Conservation (phyloP, 1,140 invertebrate species). For the Ceratina calcarata region DNA sequence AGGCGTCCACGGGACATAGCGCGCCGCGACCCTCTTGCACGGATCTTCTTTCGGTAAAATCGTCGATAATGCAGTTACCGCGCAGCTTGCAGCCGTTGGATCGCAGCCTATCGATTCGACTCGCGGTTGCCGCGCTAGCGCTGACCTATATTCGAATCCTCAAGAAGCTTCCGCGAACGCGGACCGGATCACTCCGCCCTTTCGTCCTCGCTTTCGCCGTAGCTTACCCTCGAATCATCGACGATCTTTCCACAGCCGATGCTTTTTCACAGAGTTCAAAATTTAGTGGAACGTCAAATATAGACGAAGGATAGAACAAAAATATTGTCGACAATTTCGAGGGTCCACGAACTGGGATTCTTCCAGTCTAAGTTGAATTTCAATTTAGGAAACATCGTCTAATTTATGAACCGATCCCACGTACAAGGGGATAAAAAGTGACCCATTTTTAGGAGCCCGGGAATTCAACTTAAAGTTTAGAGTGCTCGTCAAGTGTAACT, state of each 20-base stretch:
- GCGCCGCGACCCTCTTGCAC: slow-evolving; percentile 3
- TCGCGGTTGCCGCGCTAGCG: not conserved
- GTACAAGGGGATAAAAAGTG: no score
- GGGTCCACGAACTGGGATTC: no score
- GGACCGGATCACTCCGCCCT: slow-evolving; percentile 9
- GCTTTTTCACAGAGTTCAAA: no score
- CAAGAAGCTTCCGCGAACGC: not conserved
- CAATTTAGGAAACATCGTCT: no score
- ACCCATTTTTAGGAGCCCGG: no score
- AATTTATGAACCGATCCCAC: no score
- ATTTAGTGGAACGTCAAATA: no score
- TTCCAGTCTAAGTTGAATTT: no score
- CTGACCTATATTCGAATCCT: slow-evolving; percentile 42
- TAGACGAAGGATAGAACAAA: no score
- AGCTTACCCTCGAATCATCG: not conserved
- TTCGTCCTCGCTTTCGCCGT: not conserved
- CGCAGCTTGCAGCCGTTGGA: not conserved
- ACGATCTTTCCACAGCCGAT: not conserved
- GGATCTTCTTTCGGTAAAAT: slow-evolving; percentile 40
- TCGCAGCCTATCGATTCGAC: slow-evolving; percentile 40
- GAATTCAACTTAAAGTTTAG: no score
- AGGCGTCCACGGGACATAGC: not conserved
- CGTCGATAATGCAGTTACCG: slow-evolving; percentile 55
- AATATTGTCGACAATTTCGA: no score
- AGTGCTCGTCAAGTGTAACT: not conserved